Conservation (phyloP, 2,113 vertebrate species). For the Turnix velox region DNA sequence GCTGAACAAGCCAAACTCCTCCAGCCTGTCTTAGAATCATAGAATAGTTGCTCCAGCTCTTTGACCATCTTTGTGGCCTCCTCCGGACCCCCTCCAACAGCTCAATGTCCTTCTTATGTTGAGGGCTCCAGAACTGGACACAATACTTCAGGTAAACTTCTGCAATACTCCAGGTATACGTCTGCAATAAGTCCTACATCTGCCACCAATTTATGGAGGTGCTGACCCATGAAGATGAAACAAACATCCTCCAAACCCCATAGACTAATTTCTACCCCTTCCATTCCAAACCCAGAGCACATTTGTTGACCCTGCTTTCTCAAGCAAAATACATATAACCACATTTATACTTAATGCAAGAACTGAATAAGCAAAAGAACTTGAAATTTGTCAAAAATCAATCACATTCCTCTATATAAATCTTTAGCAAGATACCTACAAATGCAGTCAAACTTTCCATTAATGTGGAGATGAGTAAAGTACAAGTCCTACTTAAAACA, state of each 20-base stretch:
- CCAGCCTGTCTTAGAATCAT: too few species aligned
- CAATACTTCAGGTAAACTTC: too few species aligned
- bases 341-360: background rate
- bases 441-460: background rate
- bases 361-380: background rate
- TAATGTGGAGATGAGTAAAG: background rate
- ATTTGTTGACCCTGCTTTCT: background rate
- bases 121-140: too few species aligned
- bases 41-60: too few species aligned
- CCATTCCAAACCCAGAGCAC: background rate
- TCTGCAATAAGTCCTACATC: background rate
- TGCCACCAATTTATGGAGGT: background rate
- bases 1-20: too few species aligned
- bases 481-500: background rate
- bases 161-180: too few species aligned
- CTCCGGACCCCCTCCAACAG: too few species aligned
- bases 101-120: too few species aligned
- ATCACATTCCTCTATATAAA: background rate
- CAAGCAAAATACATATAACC: background rate
- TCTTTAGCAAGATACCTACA: background rate
- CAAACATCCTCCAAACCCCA: background rate
- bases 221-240: background rate
- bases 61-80: too few species aligned
- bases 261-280: background rate
- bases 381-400: background rate